These are phyloP conservation scores for Loxodonta africana DNA, from an alignment of 2,113 vertebrate genomes.

Conservation along the genomic window DNA sequence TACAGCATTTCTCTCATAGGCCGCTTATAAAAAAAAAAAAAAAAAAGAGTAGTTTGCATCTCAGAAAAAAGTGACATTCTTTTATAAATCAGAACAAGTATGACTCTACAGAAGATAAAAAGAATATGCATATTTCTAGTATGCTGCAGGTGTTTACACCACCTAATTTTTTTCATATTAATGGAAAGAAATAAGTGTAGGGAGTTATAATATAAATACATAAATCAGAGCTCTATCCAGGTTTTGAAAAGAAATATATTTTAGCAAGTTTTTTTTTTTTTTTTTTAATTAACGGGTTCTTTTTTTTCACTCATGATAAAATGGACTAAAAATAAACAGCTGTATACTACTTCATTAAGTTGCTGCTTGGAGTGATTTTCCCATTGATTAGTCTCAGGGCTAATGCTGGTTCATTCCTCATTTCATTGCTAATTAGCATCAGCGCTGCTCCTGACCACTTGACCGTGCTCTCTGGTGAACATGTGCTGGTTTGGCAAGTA, in stretches of 20 bases:
- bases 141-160: conserved; percentile 50
- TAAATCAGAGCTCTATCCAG: conserved; percentile 62
- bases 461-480: conserved; percentile 89
- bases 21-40: background rate
- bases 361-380: conserved; percentile 95
- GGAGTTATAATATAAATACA: conserved; percentile 67
- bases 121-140: conserved; percentile 33
- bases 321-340: conserved; percentile 93
- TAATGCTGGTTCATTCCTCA: conserved; percentile 97
- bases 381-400: conserved; percentile 97
- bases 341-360: conserved; percentile 94
- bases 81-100: conserved; percentile 3
- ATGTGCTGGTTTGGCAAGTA: conserved; percentile 88
- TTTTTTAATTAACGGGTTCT: conserved; percentile 85
- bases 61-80: background rate
- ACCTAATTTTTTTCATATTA: conserved; percentile 73
- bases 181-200: conserved; percentile 67
- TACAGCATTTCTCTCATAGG: background rate
- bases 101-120: background rate
- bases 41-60: background rate
- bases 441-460: conserved; percentile 91
- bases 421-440: conserved; percentile 95
- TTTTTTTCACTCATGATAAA: conserved; percentile 87
- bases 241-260: conserved; percentile 80
- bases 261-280: conserved; percentile 62